A percentile compares a stretch with the other conserved stretches of the same genome.
Evolutionary conservation across 2,797 vertebrate genomes (phyloP).

Genomic region (Morus bassanus): DNA sequence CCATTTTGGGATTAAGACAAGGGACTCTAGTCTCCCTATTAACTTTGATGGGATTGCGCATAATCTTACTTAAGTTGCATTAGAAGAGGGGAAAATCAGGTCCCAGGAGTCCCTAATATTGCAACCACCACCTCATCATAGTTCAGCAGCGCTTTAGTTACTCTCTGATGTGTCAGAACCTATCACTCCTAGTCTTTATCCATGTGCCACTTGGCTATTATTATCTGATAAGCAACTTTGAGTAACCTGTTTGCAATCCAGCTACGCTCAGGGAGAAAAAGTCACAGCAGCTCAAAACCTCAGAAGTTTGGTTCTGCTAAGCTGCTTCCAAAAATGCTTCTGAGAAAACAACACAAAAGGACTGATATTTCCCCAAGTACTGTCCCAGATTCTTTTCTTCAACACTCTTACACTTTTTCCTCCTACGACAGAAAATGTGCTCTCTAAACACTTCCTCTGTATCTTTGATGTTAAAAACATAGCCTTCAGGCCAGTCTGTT

Average conservation of each 20-base stretch:
- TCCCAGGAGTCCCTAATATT: neutral
- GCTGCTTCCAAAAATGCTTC: neutral
- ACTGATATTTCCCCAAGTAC: neutral
- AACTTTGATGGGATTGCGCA: neutral
- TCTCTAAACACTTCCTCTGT: neutral
- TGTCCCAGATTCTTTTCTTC: neutral
- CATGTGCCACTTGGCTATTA: neutral
- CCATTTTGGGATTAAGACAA: neutral
- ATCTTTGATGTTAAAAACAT: constrained; percentile 4
- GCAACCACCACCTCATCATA: neutral
- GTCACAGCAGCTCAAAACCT: neutral
- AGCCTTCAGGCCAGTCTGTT: constrained; percentile 20
- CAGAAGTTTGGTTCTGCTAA: neutral
- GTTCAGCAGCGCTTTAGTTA: rapidly evolving
- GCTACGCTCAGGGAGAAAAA: neutral
- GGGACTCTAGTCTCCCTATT: neutral
- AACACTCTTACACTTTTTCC: neutral
- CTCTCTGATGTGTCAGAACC: neutral
- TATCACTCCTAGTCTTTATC: neutral
- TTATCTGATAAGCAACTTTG: neutral
- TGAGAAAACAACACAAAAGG: neutral
- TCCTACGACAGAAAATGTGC: neutral
- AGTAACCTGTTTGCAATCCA: neutral
- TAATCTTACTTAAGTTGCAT: neutral
- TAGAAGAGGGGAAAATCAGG: neutral